Evolutionary conservation across 1,140 invertebrate genomes (phyloP).

Genomic region (Hypothenemus hampei): DNA sequence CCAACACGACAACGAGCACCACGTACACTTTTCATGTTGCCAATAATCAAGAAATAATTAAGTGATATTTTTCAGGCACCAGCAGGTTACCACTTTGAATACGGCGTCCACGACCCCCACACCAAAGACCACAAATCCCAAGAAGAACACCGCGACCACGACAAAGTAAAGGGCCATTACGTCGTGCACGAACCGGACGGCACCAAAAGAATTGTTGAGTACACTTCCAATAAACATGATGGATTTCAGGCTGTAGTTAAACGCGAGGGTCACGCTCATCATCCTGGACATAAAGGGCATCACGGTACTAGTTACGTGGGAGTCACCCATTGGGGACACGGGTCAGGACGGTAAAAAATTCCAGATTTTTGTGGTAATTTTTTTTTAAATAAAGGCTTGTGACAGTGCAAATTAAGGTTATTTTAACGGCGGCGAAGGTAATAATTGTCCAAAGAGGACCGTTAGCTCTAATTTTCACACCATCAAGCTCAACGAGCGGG

Average conservation of each 20-base stretch:
- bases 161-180: slow-evolving; percentile 47
- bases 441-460: too few relatives aligned
- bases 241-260: slow-evolving; percentile 49
- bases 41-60: too few relatives aligned
- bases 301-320: slow-evolving; percentile 33
- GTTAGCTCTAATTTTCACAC: slow-evolving; percentile 2
- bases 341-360: slow-evolving; percentile 18
- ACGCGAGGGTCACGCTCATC: slow-evolving; percentile 31
- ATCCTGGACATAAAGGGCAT: slow-evolving; percentile 25
- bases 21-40: neutral
- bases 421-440: too few relatives aligned
- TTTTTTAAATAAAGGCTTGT: too few relatives aligned
- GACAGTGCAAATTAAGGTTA: too few relatives aligned
- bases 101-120: slow-evolving; percentile 48
- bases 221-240: slow-evolving; percentile 44
- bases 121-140: slow-evolving; percentile 50
- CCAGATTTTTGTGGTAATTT: too few relatives aligned
- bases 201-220: slow-evolving; percentile 45
- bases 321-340: slow-evolving; percentile 31
- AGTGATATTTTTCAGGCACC: neutral
- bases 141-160: slow-evolving; percentile 47
- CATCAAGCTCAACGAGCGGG: neutral
- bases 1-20: neutral
- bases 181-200: slow-evolving; percentile 48
- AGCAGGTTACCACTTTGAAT: slow-evolving; percentile 46